These are phyloP conservation scores for Sebastes kiyomatsui DNA, from an alignment of 2,797 vertebrate species.

Conservation along the genomic window DNA sequence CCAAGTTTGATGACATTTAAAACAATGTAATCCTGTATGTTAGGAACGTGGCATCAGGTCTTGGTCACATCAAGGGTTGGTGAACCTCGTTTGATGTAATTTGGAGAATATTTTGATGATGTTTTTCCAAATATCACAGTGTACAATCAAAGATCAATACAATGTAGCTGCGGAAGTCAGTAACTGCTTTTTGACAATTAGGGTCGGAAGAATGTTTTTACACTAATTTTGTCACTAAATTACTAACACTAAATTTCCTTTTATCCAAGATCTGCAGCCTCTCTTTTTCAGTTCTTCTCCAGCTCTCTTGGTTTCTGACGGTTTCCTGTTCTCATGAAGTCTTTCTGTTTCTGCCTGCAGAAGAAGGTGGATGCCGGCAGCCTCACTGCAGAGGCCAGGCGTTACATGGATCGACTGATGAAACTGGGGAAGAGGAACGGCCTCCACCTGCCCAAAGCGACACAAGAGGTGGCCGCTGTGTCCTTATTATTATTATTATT, in stretches of 20 bases:
- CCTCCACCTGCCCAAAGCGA: constrained; percentile 89
- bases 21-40: background rate
- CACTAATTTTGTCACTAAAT: background rate
- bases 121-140: no score
- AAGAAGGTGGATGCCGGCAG: constrained; percentile 77
- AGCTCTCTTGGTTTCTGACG: background rate
- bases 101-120: background rate
- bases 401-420: constrained; percentile 92
- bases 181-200: background rate
- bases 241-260: background rate
- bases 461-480: constrained; percentile 84
- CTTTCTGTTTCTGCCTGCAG: constrained; percentile 68
- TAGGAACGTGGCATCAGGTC: background rate
- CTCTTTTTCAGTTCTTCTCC: no score
- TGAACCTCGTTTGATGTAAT: background rate
- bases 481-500: background rate
- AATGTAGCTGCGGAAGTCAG: background rate
- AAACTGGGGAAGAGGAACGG: constrained; percentile 91
- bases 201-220: background rate
- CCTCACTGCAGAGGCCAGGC: constrained; percentile 83
- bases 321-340: background rate
- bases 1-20: background rate
- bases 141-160: no score
- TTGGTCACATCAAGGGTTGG: background rate
- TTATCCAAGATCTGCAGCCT: background rate